Percentiles rank a stretch among this genome's conserved stretches.
These are phyloP conservation scores for Metalampra italica DNA, from an alignment of 2,888 invertebrate genomes.

Conservation along the genomic window DNA sequence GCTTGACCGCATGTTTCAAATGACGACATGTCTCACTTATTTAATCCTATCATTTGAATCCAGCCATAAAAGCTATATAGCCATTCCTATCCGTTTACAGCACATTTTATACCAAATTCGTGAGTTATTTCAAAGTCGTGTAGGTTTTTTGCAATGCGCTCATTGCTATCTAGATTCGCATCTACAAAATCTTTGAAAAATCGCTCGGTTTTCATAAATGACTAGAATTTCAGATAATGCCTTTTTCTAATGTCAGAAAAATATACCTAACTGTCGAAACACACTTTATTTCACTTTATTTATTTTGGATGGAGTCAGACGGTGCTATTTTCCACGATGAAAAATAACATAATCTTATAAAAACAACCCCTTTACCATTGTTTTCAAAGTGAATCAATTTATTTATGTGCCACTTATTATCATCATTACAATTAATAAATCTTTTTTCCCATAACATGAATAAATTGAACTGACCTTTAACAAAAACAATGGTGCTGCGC, in stretches of 20 bases:
- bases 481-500: slow-evolving; percentile 6
- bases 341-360: too few relatives aligned
- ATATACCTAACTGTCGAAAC: too few relatives aligned
- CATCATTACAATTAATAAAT: too few relatives aligned
- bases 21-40: not conserved
- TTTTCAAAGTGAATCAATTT: too few relatives aligned
- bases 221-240: too few relatives aligned
- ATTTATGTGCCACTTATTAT: too few relatives aligned
- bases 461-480: slow-evolving; percentile 8
- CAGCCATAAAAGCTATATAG: slow-evolving; percentile 23
- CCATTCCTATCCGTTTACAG: slow-evolving; percentile 36
- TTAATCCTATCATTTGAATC: slow-evolving; percentile 18
- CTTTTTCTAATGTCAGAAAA: too few relatives aligned
- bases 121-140: slow-evolving; percentile 32
- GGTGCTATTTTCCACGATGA: too few relatives aligned
- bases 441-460: not conserved
- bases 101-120: slow-evolving; percentile 41
- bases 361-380: too few relatives aligned
- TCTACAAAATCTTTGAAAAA: not conserved
- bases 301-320: too few relatives aligned
- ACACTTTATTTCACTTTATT: too few relatives aligned
- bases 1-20: not conserved
- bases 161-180: not conserved
- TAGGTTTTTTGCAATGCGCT: slow-evolving; percentile 17
- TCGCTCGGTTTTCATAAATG: too few relatives aligned